A percentile compares a stretch with the other conserved stretches of the same genome.
These are phyloP conservation scores for Haliaeetus leucogaster DNA, from an alignment of 2,113 vertebrate species.

Conservation along the genomic window DNA sequence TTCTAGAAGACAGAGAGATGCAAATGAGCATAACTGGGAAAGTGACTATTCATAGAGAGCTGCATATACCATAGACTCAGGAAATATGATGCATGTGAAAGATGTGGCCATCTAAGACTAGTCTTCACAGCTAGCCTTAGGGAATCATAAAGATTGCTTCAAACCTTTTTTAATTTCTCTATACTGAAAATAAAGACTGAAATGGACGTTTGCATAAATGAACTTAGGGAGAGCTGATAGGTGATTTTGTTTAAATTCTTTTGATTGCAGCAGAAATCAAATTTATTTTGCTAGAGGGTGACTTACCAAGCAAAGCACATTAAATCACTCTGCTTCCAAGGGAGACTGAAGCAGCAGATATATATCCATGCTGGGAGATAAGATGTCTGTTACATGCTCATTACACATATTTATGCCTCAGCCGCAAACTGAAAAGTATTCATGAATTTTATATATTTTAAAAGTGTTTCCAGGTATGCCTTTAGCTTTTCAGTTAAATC, in stretches of 20 bases:
- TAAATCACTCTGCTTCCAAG: conserved; percentile 47
- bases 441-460: conserved; percentile 56
- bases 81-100: background rate
- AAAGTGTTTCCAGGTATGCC: conserved; percentile 50
- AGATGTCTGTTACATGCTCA: conserved; percentile 29
- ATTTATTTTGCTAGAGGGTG: conserved; percentile 49
- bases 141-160: background rate
- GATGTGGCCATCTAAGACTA: background rate
- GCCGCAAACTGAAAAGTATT: background rate
- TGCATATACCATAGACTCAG: background rate
- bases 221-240: background rate
- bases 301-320: conserved; percentile 29
- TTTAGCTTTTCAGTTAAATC: background rate
- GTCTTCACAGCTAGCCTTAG: background rate
- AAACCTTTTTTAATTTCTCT: background rate
- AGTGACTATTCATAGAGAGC: background rate
- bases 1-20: background rate
- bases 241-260: conserved; percentile 40
- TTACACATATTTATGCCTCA: conserved; percentile 52
- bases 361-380: background rate
- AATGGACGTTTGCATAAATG: background rate
- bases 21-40: background rate
- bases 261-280: conserved; percentile 38
- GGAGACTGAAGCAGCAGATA: conserved; percentile 7
- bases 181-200: background rate